Conservation (phyloP, 2,113 vertebrate species). For the Parus major region DNA sequence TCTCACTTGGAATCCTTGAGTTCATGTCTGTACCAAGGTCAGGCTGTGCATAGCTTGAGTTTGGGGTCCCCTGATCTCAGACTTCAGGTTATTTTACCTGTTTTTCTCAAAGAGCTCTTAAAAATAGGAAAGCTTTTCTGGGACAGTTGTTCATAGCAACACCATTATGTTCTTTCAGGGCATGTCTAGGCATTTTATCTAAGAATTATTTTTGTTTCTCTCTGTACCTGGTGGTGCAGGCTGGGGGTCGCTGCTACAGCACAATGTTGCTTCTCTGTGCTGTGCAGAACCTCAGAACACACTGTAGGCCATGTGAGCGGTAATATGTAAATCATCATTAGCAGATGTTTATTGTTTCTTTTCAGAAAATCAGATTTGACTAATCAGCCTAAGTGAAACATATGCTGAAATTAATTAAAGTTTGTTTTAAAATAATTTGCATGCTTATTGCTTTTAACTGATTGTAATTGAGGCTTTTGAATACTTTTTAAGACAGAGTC, state of each 20-base stretch:
- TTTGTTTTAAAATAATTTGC: conserved; percentile 70
- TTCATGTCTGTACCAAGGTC: not conserved
- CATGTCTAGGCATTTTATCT: not conserved
- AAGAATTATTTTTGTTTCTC: not conserved
- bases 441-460: conserved; percentile 63
- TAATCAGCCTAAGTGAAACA: conserved; percentile 66
- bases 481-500: conserved; percentile 42
- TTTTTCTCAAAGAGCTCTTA: not conserved
- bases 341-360: conserved; percentile 71
- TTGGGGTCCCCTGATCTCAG: not conserved
- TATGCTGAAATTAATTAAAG: conserved; percentile 72
- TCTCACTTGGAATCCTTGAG: not conserved
- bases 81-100: not conserved
- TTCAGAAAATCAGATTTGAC: conserved; percentile 66
- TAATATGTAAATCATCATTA: conserved; percentile 68
- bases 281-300: not conserved
- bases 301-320: conserved; percentile 10
- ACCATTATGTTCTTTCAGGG: not conserved
- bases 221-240: not conserved
- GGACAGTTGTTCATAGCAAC: not conserved
- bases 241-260: not conserved
- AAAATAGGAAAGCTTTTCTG: not conserved
- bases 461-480: conserved; percentile 49
- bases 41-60: not conserved
- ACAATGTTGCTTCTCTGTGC: not conserved